Conservation (phyloP, 2,797 vertebrate genomes). For the Smutsia gigantea region DNA sequence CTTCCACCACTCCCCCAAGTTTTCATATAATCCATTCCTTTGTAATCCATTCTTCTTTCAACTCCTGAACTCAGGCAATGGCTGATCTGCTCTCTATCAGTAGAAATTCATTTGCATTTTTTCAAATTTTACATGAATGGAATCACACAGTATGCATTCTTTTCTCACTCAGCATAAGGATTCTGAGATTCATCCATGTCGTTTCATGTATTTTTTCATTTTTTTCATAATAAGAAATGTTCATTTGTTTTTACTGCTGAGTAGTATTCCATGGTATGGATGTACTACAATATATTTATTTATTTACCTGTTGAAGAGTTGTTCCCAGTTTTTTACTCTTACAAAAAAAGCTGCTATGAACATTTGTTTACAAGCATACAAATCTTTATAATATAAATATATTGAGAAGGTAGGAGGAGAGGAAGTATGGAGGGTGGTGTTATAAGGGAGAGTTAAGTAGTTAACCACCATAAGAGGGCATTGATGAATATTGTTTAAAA, state of each 20-base stretch:
- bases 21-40: background rate
- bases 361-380: background rate
- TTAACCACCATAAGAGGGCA: background rate
- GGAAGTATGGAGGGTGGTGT: background rate
- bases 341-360: background rate
- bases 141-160: background rate
- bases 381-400: background rate
- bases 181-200: background rate
- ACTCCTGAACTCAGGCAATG: background rate
- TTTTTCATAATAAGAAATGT: background rate
- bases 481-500: background rate
- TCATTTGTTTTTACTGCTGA: background rate
- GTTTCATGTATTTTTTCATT: background rate
- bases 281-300: background rate
- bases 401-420: background rate
- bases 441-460: background rate
- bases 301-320: background rate
- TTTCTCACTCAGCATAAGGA: background rate
- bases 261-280: background rate
- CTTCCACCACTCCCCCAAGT: background rate
- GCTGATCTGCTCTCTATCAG: background rate
- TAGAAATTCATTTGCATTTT: background rate
- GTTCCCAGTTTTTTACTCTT: background rate
- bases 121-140: background rate
- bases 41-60: background rate